phyloP scores from a whole-genome alignment of 2,888 invertebrate species.

The Hydraecia micacea region DNA sequence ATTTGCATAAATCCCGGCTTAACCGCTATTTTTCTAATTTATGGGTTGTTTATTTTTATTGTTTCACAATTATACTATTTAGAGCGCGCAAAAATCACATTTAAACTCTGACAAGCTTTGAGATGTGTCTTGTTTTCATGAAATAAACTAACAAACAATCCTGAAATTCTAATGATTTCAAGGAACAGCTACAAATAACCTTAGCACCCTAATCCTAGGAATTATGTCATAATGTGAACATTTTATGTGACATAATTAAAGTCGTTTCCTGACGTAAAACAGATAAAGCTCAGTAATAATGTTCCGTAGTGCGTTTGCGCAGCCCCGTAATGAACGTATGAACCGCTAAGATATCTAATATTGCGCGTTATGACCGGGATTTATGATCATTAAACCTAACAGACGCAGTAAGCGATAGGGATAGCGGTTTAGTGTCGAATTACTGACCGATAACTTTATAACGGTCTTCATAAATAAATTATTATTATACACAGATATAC shows the following conservation, averaged over 20 bases:
- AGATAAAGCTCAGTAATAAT: slow-evolving; percentile 45
- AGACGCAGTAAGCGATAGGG: slow-evolving; percentile 34
- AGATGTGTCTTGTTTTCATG: background rate
- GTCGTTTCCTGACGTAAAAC: slow-evolving; percentile 35
- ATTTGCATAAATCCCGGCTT: background rate
- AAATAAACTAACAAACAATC: background rate
- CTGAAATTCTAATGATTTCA: background rate
- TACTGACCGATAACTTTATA: slow-evolving; percentile 49
- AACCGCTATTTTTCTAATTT: background rate
- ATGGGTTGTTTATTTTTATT: background rate
- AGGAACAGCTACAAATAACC: slow-evolving; percentile 9
- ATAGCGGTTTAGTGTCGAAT: slow-evolving; percentile 45
- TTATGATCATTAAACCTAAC: slow-evolving; percentile 54
- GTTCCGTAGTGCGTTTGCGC: slow-evolving; percentile 38
- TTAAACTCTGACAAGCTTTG: background rate
- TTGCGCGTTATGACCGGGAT: slow-evolving; percentile 51
- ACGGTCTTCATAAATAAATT: slow-evolving; percentile 40
- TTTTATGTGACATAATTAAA: slow-evolving; percentile 36
- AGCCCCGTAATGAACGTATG: slow-evolving; percentile 47
- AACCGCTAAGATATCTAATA: slow-evolving; percentile 54
- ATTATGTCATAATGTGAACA: slow-evolving; percentile 2
- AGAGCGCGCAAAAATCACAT: background rate
- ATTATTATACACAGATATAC: background rate
- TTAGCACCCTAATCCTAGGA: background rate
- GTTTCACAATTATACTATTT: background rate